phyloP scores from a whole-genome alignment of 2,888 invertebrate species.

The Phasia obesa region DNA sequence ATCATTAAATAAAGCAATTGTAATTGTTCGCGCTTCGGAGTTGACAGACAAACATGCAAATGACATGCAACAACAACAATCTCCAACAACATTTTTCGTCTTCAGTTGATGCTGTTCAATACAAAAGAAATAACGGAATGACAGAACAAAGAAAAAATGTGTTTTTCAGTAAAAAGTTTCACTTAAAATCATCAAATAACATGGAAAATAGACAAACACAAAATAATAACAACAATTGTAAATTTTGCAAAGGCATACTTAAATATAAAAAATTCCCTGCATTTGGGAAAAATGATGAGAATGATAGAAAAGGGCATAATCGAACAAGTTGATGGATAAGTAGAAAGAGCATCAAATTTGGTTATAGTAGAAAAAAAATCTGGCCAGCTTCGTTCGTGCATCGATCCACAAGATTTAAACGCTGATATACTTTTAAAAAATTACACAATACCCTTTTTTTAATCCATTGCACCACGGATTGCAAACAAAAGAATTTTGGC shows the following conservation, averaged over 20 bases:
- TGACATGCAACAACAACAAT: conserved; percentile 58
- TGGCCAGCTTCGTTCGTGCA: conserved; percentile 61
- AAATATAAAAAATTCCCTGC: too few relatives aligned
- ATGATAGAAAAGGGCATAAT: conserved; percentile 58
- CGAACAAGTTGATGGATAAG: conserved; percentile 53
- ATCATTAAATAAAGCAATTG: conserved; percentile 44
- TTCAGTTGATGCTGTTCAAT: conserved; percentile 21
- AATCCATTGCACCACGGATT: too few relatives aligned
- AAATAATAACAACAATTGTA: too few relatives aligned
- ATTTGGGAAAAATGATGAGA: too few relatives aligned
- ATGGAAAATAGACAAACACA: too few relatives aligned
- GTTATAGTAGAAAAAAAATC: conserved; percentile 42
- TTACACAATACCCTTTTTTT: conserved; percentile 3
- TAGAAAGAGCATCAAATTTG: conserved; percentile 28
- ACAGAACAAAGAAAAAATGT: conserved; percentile 6
- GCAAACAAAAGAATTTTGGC: too few relatives aligned
- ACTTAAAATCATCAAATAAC: conserved; percentile 1
- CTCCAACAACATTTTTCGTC: conserved; percentile 10
- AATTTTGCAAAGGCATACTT: too few relatives aligned
- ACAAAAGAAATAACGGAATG: conserved; percentile 18
- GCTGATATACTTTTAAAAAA: conserved; percentile 52
- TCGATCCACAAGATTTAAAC: conserved; percentile 66
- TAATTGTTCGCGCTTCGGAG: conserved; percentile 35
- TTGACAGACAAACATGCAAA: conserved; percentile 55
- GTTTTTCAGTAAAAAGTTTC: background rate